Evolutionary conservation across 2,797 vertebrate genomes (phyloP).

Genomic region (Chrosomus eos): DNA sequence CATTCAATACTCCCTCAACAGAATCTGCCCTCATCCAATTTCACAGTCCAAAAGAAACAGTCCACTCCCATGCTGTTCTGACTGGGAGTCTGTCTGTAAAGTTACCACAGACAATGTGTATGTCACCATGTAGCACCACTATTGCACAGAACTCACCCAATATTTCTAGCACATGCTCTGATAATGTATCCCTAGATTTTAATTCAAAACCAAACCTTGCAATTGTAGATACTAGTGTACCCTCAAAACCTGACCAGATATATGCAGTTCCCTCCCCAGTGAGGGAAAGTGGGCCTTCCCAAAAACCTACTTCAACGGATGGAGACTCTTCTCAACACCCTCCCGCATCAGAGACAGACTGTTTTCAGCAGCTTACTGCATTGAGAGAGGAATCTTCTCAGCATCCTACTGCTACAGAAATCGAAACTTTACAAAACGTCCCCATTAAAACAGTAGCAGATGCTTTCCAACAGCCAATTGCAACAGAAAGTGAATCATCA

Average conservation of each 20-base stretch:
- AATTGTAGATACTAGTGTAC: not conserved
- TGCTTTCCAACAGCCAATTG: conserved; percentile 27
- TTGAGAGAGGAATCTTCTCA: conserved; percentile 6
- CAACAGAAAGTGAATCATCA: conserved; percentile 22
- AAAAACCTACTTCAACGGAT: not conserved
- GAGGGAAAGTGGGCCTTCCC: not conserved
- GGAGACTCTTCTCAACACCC: not conserved
- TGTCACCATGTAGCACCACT: not conserved
- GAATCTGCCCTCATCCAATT: not conserved
- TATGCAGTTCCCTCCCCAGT: not conserved
- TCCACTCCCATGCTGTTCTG: not conserved
- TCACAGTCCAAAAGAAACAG: not conserved
- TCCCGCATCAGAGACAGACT: not conserved
- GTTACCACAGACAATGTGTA: not conserved
- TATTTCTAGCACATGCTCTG: not conserved
- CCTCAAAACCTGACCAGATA: conserved; percentile 1
- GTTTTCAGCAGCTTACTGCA: not conserved
- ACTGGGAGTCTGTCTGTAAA: not conserved
- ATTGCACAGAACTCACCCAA: not conserved
- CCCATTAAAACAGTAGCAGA: not conserved
- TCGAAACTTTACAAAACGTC: not conserved
- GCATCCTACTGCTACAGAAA: not conserved
- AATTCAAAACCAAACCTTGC: not conserved
- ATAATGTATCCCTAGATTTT: not conserved
- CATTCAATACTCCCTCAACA: not conserved